Percentiles rank a stretch among this genome's conserved stretches.
These are phyloP conservation scores for Electrophaes corylata DNA, from an alignment of 2,888 invertebrate species.

Conservation along the genomic window DNA sequence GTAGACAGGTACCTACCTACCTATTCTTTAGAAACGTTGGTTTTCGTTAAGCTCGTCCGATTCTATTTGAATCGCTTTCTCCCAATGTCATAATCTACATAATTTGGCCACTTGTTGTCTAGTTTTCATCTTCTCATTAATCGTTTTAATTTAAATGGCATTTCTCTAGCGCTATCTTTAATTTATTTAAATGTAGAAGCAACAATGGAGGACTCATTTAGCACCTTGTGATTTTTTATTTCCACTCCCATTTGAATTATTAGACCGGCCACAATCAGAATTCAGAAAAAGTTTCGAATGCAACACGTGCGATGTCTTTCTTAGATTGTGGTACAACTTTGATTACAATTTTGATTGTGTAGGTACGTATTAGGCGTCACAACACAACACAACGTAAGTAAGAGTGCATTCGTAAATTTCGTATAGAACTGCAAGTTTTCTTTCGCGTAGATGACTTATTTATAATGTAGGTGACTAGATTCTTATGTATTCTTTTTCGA, in stretches of 20 bases:
- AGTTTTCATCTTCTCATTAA: slow-evolving; percentile 24
- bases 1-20: background rate
- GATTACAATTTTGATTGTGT: too few species aligned
- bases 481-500: too few species aligned
- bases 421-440: too few species aligned
- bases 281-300: too few species aligned
- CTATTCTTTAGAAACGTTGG: slow-evolving; percentile 30
- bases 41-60: slow-evolving; percentile 23
- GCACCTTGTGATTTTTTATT: background rate
- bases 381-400: too few species aligned
- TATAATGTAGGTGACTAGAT: too few species aligned
- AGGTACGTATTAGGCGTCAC: too few species aligned
- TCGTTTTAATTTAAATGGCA: slow-evolving; percentile 21
- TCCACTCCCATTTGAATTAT: background rate
- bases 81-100: slow-evolving; percentile 32
- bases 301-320: too few species aligned
- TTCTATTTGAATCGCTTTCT: slow-evolving; percentile 34
- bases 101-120: slow-evolving; percentile 23
- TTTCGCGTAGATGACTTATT: too few species aligned
- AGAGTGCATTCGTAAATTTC: too few species aligned
- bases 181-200: background rate
- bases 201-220: background rate
- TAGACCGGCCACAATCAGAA: too few species aligned
- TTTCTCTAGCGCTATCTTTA: slow-evolving; percentile 7
- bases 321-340: too few species aligned